Evolutionary conservation across 2,888 invertebrate species (phyloP).

Genomic region (Steinernema scapterisci): DNA sequence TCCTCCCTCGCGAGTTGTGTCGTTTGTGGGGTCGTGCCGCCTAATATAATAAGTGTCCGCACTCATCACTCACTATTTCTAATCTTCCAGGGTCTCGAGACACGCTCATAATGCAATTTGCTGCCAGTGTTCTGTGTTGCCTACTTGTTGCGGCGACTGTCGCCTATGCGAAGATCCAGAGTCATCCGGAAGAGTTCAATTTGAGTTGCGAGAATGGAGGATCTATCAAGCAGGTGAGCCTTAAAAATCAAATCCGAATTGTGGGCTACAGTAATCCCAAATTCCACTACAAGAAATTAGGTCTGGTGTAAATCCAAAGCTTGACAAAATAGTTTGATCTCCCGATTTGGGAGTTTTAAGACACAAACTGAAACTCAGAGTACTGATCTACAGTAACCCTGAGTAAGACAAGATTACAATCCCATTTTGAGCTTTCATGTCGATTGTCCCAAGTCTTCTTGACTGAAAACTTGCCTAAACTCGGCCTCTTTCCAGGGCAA

Average conservation of each 20-base stretch:
- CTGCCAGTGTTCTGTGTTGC: not conserved
- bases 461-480: too few relatives aligned
- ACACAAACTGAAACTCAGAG: too few relatives aligned
- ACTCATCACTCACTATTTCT: slow-evolving; percentile 11
- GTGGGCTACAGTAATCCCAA: not conserved
- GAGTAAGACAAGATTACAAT: not conserved
- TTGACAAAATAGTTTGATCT: too few relatives aligned
- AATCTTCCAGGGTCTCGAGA: slow-evolving; percentile 2
- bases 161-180: not conserved
- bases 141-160: not conserved
- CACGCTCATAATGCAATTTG: slow-evolving; percentile 5
- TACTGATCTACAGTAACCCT: too few relatives aligned
- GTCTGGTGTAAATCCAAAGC: too few relatives aligned
- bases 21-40: slow-evolving; percentile 23
- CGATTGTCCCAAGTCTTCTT: too few relatives aligned
- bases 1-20: not conserved
- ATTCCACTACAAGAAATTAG: too few relatives aligned
- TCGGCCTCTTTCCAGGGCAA: too few relatives aligned
- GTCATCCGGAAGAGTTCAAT: not conserved
- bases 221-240: slow-evolving; percentile 46
- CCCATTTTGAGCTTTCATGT: too few relatives aligned
- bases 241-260: not conserved
- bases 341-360: not conserved
- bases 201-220: slow-evolving; percentile 48
- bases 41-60: slow-evolving; percentile 29